These are phyloP conservation scores for Pheosia gnoma DNA, from an alignment of 2,888 invertebrate species.

Conservation along the genomic window DNA sequence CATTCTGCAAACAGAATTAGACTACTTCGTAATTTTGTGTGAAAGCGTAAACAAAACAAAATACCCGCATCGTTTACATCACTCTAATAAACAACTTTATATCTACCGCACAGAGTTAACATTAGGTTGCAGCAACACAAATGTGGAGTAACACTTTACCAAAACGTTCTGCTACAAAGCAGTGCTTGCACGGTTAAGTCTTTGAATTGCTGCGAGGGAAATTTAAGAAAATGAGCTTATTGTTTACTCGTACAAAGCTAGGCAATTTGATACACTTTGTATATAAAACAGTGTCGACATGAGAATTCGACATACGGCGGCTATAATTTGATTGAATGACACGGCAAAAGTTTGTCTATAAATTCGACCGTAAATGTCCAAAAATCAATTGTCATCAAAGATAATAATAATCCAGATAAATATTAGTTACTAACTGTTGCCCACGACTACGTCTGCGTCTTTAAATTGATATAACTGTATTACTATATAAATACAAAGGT, in stretches of 20 bases:
- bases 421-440: too few relatives aligned
- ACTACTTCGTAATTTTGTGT: constrained; percentile 38
- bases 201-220: constrained; percentile 42
- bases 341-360: too few relatives aligned
- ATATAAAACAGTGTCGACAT: neutral
- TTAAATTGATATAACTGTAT: too few relatives aligned
- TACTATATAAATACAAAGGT: too few relatives aligned
- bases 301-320: neutral
- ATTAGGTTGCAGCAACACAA: constrained; percentile 14
- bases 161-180: constrained; percentile 43
- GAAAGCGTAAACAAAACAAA: constrained; percentile 45
- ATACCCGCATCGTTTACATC: constrained; percentile 11
- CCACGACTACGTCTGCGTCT: too few relatives aligned
- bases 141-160: constrained; percentile 28
- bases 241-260: constrained; percentile 27
- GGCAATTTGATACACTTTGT: constrained; percentile 13
- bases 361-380: too few relatives aligned
- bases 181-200: constrained; percentile 33
- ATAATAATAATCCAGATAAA: too few relatives aligned
- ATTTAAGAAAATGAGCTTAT: constrained; percentile 43
- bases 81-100: constrained; percentile 16
- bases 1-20: constrained; percentile 12
- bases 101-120: constrained; percentile 22
- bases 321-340: neutral
- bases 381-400: too few relatives aligned